phyloP scores from a whole-genome alignment of 2,888 invertebrate species.

The Volucella bombylans region DNA sequence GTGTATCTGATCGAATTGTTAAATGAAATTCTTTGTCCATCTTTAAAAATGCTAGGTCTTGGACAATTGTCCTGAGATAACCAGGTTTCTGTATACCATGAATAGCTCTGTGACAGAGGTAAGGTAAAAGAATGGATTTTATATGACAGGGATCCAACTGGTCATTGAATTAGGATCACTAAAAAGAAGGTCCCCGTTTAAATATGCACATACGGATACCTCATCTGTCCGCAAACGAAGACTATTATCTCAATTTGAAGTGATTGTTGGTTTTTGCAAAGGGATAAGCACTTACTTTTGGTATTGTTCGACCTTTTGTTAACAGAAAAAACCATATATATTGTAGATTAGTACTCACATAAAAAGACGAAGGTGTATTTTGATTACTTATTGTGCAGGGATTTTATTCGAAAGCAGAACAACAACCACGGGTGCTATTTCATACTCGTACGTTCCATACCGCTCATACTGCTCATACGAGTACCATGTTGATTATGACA shows the following conservation, averaged over 20 bases:
- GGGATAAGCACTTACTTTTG: conserved; percentile 2
- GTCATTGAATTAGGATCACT: conserved; percentile 66
- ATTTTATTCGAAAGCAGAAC: conserved; percentile 12
- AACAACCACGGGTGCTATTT: conserved; percentile 40
- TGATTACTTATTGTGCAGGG: conserved; percentile 13
- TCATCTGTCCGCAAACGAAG: not conserved
- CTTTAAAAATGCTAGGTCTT: conserved; percentile 52
- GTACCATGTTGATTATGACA: conserved; percentile 29
- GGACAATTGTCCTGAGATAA: conserved; percentile 66
- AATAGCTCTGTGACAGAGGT: conserved; percentile 37
- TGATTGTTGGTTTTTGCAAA: conserved; percentile 56
- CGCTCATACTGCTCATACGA: not conserved
- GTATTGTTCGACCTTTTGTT: conserved; percentile 63
- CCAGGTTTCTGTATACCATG: not conserved
- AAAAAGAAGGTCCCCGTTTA: conserved; percentile 24
- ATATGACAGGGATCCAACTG: conserved; percentile 48
- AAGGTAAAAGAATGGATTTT: conserved; percentile 23
- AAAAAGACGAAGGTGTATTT: not conserved
- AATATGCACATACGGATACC: not conserved
- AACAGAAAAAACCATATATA: conserved; percentile 1
- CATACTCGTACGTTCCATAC: not conserved
- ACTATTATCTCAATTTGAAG: conserved; percentile 47
- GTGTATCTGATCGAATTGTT: conserved; percentile 52
- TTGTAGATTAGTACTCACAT: no score
- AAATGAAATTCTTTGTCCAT: conserved; percentile 43